These are phyloP conservation scores for Hypanus sabinus DNA, from an alignment of 2,113 vertebrate species.

Conservation along the genomic window DNA sequence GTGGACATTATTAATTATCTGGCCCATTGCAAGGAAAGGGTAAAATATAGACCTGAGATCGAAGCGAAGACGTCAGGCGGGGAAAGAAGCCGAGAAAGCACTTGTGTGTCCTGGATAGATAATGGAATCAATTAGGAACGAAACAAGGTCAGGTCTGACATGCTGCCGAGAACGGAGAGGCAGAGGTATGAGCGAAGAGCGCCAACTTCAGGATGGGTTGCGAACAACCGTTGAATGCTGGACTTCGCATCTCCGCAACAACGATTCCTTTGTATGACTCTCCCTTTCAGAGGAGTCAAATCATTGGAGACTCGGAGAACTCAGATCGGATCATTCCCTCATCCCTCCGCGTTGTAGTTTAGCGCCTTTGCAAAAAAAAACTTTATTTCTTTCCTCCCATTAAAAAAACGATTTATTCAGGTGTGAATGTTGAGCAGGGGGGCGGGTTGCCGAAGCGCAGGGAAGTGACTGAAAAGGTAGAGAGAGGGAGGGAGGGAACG, in stretches of 20 bases:
- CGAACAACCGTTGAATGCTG: constrained; percentile 36
- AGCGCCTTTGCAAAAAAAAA: background rate
- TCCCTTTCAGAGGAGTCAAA: constrained; percentile 42
- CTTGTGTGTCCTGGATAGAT: background rate
- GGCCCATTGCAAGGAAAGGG: too few relatives aligned
- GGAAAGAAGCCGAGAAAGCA: background rate
- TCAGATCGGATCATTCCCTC: constrained; percentile 55
- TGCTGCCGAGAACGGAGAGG: background rate
- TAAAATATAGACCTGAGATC: background rate
- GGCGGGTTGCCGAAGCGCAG: too few relatives aligned
- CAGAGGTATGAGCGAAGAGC: background rate
- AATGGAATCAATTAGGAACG: constrained; percentile 18
- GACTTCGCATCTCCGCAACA: constrained; percentile 38
- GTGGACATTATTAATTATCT: background rate
- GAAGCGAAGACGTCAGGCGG: background rate
- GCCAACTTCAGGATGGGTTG: constrained; percentile 39
- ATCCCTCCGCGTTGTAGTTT: background rate
- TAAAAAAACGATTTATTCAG: background rate
- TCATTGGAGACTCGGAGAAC: constrained; percentile 45
- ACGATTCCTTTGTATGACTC: constrained; percentile 44
- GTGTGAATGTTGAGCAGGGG: background rate
- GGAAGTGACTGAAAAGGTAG: background rate
- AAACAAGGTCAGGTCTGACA: constrained; percentile 2
- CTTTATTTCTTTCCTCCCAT: background rate
- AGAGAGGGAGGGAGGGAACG: background rate